Percentiles rank a stretch among this genome's conserved stretches.
These are phyloP conservation scores for Colinus virginianus DNA, from an alignment of 2,113 vertebrate species.

Conservation along the genomic window DNA sequence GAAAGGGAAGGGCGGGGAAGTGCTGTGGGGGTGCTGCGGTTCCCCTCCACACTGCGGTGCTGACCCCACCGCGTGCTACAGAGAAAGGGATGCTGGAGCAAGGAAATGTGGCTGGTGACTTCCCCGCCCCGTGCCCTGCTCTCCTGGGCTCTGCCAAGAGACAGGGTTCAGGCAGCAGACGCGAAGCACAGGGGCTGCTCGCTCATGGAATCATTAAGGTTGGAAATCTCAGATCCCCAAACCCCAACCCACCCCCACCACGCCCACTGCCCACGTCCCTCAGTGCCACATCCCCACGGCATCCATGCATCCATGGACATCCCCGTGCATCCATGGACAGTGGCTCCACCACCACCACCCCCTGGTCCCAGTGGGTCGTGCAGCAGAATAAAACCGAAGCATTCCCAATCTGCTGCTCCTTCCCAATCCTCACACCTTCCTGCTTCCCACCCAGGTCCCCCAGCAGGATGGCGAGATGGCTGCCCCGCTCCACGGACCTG, in stretches of 20 bases:
- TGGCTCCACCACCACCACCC: too few species aligned
- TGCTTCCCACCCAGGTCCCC: neutral
- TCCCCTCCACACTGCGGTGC: neutral
- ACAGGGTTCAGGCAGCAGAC: neutral
- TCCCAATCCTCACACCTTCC: neutral
- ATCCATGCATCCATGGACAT: too few species aligned
- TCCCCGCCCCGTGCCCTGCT: neutral
- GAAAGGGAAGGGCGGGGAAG: neutral
- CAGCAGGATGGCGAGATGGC: conserved; percentile 82
- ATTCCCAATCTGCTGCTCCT: neutral
- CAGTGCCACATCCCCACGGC: too few species aligned
- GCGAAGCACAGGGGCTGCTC: neutral
- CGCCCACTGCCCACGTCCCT: too few species aligned
- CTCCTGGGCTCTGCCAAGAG: neutral
- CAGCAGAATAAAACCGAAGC: neutral
- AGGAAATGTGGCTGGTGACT: neutral
- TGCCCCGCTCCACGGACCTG: conserved; percentile 78
- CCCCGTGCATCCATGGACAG: too few species aligned
- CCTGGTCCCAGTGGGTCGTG: neutral
- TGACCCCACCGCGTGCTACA: neutral
- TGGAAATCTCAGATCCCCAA: too few species aligned
- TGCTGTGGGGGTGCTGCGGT: neutral
- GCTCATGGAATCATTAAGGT: too few species aligned
- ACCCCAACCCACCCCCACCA: too few species aligned
- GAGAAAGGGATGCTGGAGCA: neutral